Evolutionary conservation across 2,888 invertebrate genomes (phyloP).

Genomic region (Diachrysia chrysitis): DNA sequence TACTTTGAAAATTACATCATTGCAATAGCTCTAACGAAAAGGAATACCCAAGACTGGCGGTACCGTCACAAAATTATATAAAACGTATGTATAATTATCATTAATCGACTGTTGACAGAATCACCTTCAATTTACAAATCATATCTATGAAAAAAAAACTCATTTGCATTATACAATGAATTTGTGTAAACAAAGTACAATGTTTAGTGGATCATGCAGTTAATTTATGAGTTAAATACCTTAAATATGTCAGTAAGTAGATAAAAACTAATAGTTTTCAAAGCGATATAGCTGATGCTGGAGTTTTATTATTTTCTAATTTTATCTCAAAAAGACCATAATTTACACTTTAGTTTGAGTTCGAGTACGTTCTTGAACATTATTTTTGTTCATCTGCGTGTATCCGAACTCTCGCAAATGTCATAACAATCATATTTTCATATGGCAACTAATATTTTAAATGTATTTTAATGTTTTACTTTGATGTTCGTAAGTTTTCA

Average conservation of each 20-base stretch:
- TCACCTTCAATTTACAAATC: background rate
- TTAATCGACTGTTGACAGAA: background rate
- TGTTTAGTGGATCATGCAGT: background rate
- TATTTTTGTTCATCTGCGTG: slow-evolving; percentile 24
- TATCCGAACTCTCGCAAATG: slow-evolving; percentile 57
- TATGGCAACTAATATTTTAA: slow-evolving; percentile 50
- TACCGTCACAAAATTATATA: background rate
- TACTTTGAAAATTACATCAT: slow-evolving; percentile 44
- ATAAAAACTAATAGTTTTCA: background rate
- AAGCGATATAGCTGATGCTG: background rate
- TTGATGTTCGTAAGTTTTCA: background rate
- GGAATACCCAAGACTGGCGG: slow-evolving; percentile 6
- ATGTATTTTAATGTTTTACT: slow-evolving; percentile 42
- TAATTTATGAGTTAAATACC: background rate
- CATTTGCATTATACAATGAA: background rate
- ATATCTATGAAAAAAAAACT: background rate
- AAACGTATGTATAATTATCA: slow-evolving; percentile 5
- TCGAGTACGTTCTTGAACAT: background rate
- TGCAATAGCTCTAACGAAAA: slow-evolving; percentile 12
- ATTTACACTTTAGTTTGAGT: too few relatives aligned
- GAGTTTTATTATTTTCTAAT: background rate
- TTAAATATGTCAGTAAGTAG: background rate
- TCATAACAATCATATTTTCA: slow-evolving; percentile 53
- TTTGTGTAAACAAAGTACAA: background rate
- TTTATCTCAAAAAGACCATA: background rate